Conservation (phyloP, 2,113 vertebrate genomes). For the Eurystomus gularis region DNA sequence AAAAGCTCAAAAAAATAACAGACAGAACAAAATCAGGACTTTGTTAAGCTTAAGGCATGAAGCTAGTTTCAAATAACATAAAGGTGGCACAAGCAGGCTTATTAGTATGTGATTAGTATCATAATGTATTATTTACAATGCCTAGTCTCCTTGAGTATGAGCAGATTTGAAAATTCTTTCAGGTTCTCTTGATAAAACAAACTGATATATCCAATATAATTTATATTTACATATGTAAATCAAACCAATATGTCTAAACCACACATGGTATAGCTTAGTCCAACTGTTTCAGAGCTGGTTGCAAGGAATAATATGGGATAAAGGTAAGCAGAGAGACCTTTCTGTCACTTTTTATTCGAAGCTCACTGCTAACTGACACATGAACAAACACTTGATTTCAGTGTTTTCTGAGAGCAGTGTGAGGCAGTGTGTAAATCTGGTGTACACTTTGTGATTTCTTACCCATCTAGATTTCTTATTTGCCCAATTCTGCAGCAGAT, state of each 20-base stretch:
- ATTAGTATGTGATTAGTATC: conserved; percentile 29
- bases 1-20: neutral
- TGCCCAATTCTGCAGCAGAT: neutral
- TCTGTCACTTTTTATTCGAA: neutral
- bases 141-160: conserved; percentile 22
- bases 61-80: neutral
- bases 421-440: neutral
- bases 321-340: neutral
- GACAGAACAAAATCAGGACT: neutral
- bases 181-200: conserved; percentile 49
- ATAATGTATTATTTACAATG: conserved; percentile 24
- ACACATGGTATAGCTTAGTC: conserved; percentile 1
- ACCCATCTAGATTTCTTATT: neutral
- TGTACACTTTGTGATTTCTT: neutral
- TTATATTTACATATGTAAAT: conserved; percentile 56
- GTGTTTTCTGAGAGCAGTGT: neutral
- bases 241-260: conserved; percentile 21
- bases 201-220: neutral
- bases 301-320: neutral
- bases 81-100: neutral
- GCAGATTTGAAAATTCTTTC: conserved; percentile 25
- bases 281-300: neutral
- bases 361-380: neutral
- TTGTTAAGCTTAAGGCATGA: neutral
- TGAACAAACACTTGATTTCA: neutral